Base-by-base conservation (phyloP, 2,797 vertebrate species). In the Sternarchorhynchus goeldii region DNA sequence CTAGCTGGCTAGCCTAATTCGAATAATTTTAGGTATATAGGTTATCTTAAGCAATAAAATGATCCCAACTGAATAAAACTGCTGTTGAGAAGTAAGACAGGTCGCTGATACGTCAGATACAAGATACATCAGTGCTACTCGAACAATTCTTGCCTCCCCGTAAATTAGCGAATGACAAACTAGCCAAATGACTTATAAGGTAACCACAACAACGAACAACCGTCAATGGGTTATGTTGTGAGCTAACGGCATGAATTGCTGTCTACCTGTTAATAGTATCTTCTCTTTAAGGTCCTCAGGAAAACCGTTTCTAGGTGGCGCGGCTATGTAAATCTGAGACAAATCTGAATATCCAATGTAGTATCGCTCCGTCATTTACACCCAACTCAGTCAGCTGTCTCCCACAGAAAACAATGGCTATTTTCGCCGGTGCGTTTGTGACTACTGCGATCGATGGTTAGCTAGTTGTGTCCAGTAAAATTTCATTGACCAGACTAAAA, bases 361-460 rank as follows among this genome's bases (percentile, higher is more conserved):
- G 75, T 75, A 62, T 66, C 76, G 70, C 80, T 75, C 81, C 73
- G 85, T 85, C 82, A 77, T 85, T 82, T 77, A 84, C 67, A 72
- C 79, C 45, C 60, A 75, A 59, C 31, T 78, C 76, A 73, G 75
- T 84, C 76, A 82, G 69, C 77, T 79, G 69, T 78, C 78, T 75
- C 72, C 73, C 69, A 77, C 39, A 66, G 21, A 45, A 21, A 7
- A 7, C 41, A 67, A 50, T 16, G 6, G 34, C 56, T 32, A 60
- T 31, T 64, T 64, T 39, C 12, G 32, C 25, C 25, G 31, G 64
- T 68, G 58, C 45, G 76, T 66, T 75, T 83, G 41, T 75, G 73
- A 65, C 56, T 64, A 55, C 62, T 36, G 62, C 55, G 53, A 68
- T 56, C 77, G 39, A 79, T 20, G 45, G 45, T 50, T 50, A 25